Base-by-base conservation (phyloP, 53 echinoderm and acorn worm species). In the Crossaster papposus region DNA sequence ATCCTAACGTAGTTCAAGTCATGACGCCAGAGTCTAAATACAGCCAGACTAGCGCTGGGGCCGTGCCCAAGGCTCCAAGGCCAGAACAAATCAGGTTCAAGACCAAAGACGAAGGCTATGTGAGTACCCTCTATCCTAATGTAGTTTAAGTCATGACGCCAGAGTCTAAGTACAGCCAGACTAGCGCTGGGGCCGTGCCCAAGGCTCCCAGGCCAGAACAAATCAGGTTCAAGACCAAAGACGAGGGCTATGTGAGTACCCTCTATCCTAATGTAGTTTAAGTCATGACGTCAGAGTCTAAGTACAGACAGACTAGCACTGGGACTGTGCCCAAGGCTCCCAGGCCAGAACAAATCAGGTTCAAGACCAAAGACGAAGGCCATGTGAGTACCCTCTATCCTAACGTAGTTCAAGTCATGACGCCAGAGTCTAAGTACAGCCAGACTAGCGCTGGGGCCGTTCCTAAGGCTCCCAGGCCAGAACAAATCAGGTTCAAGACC, bases 41-140 rank as follows among this genome's bases (percentile, higher is more conserved):
- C n/a, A n/a, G n/a, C n/a, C n/a, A n/a, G n/a, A n/a, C n/a, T n/a
- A n/a, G n/a, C n/a, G n/a, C n/a, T n/a, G n/a, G n/a, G n/a, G n/a
- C n/a, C n/a, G n/a, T n/a, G n/a, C n/a, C n/a, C n/a, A n/a, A n/a
- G n/a, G n/a, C n/a, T n/a, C n/a, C n/a, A n/a, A n/a, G n/a, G n/a
- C n/a, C n/a, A n/a, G n/a, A n/a, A n/a, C n/a, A n/a, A n/a, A n/a
- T n/a, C n/a, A n/a, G n/a, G n/a, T n/a, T n/a, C n/a, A n/a, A n/a
- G n/a, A n/a, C n/a, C n/a, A n/a, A n/a, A n/a, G n/a, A n/a, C n/a
- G 95, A 95, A 62, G 95, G 95, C 50, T 95, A 95, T 82, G 95
- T 95, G 88, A 95, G 95, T 83, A 58, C 22, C 73, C 91, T 95
- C 76, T 95, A 95, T 65, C 95, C 95, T 38, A 93, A 93, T 38